Evolutionary conservation across 2,888 invertebrate genomes (phyloP), one percentile per base, ranked within the genome.

Genomic region (Dione juno): DNA sequence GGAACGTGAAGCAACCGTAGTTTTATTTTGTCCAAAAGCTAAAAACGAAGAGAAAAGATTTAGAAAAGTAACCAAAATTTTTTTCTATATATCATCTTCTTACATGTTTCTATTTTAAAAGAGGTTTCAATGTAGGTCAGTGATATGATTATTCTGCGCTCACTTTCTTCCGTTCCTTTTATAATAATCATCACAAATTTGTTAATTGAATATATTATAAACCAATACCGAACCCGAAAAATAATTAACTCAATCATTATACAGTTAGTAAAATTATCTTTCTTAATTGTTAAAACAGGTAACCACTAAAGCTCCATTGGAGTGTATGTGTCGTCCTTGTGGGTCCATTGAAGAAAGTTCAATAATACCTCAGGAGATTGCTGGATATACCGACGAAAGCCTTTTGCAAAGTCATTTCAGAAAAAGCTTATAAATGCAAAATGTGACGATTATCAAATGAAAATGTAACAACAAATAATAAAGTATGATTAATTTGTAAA

Each of bases 241-340:
- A n/a, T n/a, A n/a, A n/a, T n/a, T n/a, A n/a, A n/a, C n/a, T n/a
- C n/a, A n/a, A n/a, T n/a, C n/a, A n/a, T n/a, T n/a, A n/a, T n/a
- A n/a, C n/a, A n/a, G n/a, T n/a, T n/a, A n/a, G n/a, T n/a, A n/a
- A n/a, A n/a, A n/a, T n/a, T n/a, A n/a, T n/a, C n/a, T 5, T 28
- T 28, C 5, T 3, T 28, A 5, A 28, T 5, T 28, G 28, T 28
- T 28, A 3, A 28, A 28, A 66, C 80, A 97, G 97, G 96, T 98
- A 3, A 95, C 96, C n/a, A 98, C 98, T 7, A 97, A 98, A 87
- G 98, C 98, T 14, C 98, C 98, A 0, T 87, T 98, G 66, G 98
- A 98, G 85, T 98, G 98, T 82, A 98, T 98, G 98, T 98, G 98
- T 82, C 95, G 98, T 45, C 98, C 98, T 0, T 98, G 98, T 86